These are phyloP conservation scores for Drosophila punjabiensis DNA, from an alignment of 1,140 invertebrate species.

Conservation along the genomic window DNA sequence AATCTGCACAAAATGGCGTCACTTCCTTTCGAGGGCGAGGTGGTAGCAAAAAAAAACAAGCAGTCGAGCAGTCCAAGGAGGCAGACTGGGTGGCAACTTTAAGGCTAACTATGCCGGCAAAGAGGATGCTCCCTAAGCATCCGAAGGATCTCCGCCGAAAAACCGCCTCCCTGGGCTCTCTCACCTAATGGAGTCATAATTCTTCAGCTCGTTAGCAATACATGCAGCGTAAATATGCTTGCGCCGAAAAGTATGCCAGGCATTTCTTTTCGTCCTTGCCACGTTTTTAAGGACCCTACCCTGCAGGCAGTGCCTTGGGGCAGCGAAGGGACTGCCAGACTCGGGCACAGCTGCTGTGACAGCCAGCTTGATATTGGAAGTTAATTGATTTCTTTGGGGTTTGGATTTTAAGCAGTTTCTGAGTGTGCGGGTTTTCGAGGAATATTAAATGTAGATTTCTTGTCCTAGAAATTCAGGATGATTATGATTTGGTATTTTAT, in stretches of 20 bases:
- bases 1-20: conserved; percentile 82
- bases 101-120: conserved; percentile 72
- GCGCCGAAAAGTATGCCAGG: conserved; percentile 68
- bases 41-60: not conserved
- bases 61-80: conserved; percentile 33
- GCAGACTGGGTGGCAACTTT: conserved; percentile 53
- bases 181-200: conserved; percentile 79
- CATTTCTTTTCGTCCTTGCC: conserved; percentile 66
- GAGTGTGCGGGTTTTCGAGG: not conserved
- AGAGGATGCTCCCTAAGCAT: conserved; percentile 11
- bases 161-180: conserved; percentile 16
- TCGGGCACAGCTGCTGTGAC: not conserved
- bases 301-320: conserved; percentile 19
- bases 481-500: not conserved
- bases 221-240: conserved; percentile 78
- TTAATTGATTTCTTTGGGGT: conserved; percentile 28
- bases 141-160: conserved; percentile 2
- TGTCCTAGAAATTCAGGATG: not conserved
- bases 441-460: not conserved
- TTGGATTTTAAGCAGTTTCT: not conserved
- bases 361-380: conserved; percentile 9
- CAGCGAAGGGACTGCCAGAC: not conserved
- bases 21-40: conserved; percentile 57
- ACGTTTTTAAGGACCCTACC: conserved; percentile 64
- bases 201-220: conserved; percentile 80